Conservation (phyloP, 1,140 invertebrate species). For the Wiebesia pumilae region DNA sequence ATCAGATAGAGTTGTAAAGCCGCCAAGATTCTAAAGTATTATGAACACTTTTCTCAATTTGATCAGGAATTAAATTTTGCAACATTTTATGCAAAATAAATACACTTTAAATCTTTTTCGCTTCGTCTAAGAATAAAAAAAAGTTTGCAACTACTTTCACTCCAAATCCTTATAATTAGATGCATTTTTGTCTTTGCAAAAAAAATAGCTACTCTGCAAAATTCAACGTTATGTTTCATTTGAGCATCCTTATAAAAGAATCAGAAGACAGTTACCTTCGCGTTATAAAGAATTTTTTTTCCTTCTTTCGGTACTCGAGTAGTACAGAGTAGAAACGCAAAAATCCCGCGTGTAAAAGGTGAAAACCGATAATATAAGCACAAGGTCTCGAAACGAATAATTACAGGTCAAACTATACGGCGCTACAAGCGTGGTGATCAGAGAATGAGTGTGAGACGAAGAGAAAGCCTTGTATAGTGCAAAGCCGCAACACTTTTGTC, state of each 20-base stretch:
- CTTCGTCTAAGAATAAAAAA: background rate
- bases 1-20: background rate
- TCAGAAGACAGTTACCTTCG: background rate
- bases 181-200: background rate
- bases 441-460: too few relatives aligned
- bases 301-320: background rate
- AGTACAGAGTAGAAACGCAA: background rate
- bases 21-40: background rate
- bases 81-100: background rate
- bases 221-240: background rate
- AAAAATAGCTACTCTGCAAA: background rate
- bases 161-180: background rate
- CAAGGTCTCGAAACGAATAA: constrained; percentile 34
- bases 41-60: background rate
- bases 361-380: constrained; percentile 17
- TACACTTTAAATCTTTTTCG: background rate
- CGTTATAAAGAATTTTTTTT: background rate
- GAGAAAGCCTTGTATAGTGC: constrained; percentile 14
- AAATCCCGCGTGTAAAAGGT: background rate
- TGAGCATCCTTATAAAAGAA: background rate
- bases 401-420: constrained; percentile 1
- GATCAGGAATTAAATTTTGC: background rate
- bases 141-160: background rate
- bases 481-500: background rate
- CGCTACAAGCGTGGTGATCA: background rate